Percentiles rank a stretch among this genome's conserved stretches.
Conservation (phyloP, 2,797 vertebrate genomes). For the Leptoclinus maculatus region DNA sequence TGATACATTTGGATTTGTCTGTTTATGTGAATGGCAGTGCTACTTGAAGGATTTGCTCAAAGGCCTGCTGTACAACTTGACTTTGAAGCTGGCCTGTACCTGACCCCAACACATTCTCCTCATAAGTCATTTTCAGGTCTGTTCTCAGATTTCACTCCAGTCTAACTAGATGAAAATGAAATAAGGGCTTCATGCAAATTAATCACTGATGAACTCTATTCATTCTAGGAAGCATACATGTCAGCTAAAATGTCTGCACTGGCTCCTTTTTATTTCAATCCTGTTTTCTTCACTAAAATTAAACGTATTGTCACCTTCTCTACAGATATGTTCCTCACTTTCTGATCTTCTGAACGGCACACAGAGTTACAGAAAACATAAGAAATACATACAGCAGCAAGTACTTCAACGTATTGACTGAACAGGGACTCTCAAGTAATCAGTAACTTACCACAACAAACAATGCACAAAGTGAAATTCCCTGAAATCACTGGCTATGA, state of each 20-base stretch:
- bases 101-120: background rate
- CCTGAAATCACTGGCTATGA: background rate
- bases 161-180: background rate
- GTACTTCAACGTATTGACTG: background rate
- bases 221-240: background rate
- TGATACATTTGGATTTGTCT: slow-evolving; percentile 32
- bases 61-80: slow-evolving; percentile 7
- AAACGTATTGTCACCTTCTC: background rate
- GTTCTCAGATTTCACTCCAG: background rate
- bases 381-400: background rate
- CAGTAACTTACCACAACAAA: background rate
- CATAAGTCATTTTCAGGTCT: background rate
- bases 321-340: background rate
- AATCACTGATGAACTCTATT: background rate
- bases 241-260: background rate
- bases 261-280: background rate
- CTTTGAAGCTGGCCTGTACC: slow-evolving; percentile 10
- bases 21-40: slow-evolving; percentile 4
- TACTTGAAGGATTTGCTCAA: slow-evolving; percentile 16
- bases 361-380: background rate
- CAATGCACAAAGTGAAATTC: background rate
- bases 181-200: background rate
- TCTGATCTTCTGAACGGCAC: background rate
- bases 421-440: background rate
- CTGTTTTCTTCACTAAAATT: background rate